These are phyloP conservation scores for Ceramica pisi DNA, from an alignment of 2,888 invertebrate genomes.

Conservation along the genomic window DNA sequence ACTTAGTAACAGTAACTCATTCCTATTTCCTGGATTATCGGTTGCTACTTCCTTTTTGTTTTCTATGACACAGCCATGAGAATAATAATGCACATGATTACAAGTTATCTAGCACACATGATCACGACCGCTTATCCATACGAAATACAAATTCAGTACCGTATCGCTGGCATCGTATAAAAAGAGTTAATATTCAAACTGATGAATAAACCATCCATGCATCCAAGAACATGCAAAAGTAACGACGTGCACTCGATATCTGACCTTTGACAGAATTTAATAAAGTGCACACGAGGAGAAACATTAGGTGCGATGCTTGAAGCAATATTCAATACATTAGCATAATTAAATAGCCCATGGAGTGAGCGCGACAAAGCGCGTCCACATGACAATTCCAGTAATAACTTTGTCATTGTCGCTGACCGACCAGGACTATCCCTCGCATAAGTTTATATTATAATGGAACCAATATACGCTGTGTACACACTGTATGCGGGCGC, in stretches of 20 bases:
- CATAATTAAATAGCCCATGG: constrained; percentile 68
- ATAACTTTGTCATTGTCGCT: constrained; percentile 73
- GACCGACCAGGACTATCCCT: constrained; percentile 61
- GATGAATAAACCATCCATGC: constrained; percentile 66
- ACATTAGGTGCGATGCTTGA: constrained; percentile 34
- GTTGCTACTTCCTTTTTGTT: constrained; percentile 19
- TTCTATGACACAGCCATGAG: constrained; percentile 31
- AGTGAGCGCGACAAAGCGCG: constrained; percentile 70
- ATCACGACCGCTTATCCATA: constrained; percentile 58
- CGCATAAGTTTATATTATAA: constrained; percentile 67
- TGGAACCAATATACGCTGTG: constrained; percentile 65
- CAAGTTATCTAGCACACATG: constrained; percentile 42
- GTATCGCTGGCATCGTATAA: constrained; percentile 56
- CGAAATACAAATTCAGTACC: constrained; percentile 58
- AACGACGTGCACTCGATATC: constrained; percentile 52
- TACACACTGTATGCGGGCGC: constrained; percentile 79
- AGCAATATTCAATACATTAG: constrained; percentile 68
- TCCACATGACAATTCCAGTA: constrained; percentile 73
- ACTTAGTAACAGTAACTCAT: constrained; percentile 8
- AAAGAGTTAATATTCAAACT: constrained; percentile 64
- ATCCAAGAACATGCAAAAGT: constrained; percentile 60
- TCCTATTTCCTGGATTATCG: constrained; percentile 24
- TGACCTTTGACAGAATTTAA: constrained; percentile 70
- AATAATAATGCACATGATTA: constrained; percentile 49
- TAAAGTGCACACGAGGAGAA: constrained; percentile 41